phyloP scores from a whole-genome alignment of 2,113 vertebrate species.

The Pelobates fuscus region DNA sequence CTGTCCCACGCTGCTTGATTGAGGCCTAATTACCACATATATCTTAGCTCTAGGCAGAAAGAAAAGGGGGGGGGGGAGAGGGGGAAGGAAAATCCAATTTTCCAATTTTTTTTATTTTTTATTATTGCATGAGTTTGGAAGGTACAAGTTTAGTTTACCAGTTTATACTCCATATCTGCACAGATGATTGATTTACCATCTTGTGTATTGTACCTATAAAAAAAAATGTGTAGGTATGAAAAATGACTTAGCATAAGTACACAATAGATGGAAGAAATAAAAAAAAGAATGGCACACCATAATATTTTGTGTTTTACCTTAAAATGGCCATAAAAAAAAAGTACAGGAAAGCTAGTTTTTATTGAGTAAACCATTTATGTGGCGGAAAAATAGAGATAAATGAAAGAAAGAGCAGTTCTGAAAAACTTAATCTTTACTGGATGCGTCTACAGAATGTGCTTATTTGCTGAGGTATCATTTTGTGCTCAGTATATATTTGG shows the following conservation, averaged over 20 bases:
- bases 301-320: conserved; percentile 23
- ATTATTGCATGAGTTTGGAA: conserved; percentile 26
- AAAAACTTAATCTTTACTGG: conserved; percentile 7
- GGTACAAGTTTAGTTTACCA: not conserved
- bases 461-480: conserved; percentile 18
- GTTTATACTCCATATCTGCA: conserved; percentile 16
- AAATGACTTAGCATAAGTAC: conserved; percentile 23
- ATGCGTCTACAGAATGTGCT: not conserved
- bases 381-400: conserved; percentile 12
- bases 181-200: conserved; percentile 39
- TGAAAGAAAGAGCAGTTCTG: not conserved
- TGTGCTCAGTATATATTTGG: conserved; percentile 1
- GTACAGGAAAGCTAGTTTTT: conserved; percentile 18
- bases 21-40: conserved; percentile 41
- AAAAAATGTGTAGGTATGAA: conserved; percentile 14
- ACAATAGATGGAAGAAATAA: conserved; percentile 29
- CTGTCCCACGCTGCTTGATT: conserved; percentile 32
- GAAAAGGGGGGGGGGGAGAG: not conserved
- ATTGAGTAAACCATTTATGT: conserved; percentile 4
- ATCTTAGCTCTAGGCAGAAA: conserved; percentile 36
- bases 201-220: conserved; percentile 33
- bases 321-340: conserved; percentile 15
- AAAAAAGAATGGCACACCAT: conserved; percentile 19
- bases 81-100: not conserved
- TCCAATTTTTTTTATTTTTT: conserved; percentile 30